Conservation (phyloP, 2,797 vertebrate genomes). For the Arctocebus calabarensis region DNA sequence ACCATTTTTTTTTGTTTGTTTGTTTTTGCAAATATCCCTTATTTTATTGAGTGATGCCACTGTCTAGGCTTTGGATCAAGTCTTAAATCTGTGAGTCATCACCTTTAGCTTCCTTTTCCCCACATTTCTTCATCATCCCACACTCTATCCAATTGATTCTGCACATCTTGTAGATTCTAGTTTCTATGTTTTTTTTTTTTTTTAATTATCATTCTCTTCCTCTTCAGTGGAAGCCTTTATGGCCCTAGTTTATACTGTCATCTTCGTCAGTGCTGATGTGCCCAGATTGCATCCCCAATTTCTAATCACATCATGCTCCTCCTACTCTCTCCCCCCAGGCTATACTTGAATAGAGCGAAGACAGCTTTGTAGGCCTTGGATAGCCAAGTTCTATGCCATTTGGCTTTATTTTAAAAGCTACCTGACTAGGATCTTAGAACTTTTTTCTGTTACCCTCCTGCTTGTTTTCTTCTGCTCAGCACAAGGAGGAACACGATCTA, state of each 20-base stretch:
- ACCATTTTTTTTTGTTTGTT: neutral
- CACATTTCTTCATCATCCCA: neutral
- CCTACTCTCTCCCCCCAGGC: neutral
- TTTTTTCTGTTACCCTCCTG: neutral
- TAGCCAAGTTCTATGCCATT: neutral
- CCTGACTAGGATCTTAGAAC: neutral
- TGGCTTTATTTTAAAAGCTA: constrained; percentile 25
- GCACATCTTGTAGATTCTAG: neutral
- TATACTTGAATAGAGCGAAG: neutral
- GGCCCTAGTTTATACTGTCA: neutral
- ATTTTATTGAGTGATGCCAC: neutral
- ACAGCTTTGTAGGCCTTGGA: neutral
- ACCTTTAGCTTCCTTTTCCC: neutral
- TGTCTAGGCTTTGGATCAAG: neutral
- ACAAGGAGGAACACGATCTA: neutral
- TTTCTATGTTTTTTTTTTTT: constrained; percentile 11
- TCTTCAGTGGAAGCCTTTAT: neutral
- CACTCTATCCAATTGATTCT: constrained; percentile 12
- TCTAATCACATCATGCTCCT: neutral
- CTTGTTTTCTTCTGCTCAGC: neutral
- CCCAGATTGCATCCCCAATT: neutral
- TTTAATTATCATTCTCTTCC: neutral
- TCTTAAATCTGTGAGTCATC: neutral
- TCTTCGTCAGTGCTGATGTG: neutral
- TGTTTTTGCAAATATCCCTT: constrained; percentile 31